Conservation (phyloP, 2,113 vertebrate genomes). For the Neolamprologus cancellatus region DNA sequence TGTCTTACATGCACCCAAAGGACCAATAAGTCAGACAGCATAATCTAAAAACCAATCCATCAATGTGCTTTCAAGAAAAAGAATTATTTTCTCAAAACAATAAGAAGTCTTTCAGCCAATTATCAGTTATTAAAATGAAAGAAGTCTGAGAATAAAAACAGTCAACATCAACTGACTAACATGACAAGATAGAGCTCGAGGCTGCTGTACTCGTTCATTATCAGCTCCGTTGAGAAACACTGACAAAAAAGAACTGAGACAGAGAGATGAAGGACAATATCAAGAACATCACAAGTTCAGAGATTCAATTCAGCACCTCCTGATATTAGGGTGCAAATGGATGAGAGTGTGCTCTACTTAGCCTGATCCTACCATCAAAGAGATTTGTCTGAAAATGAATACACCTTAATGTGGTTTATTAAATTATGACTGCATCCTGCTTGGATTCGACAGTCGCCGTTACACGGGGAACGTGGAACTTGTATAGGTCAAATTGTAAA, state of each 20-base stretch:
- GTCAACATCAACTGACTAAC: neutral
- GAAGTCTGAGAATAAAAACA: neutral
- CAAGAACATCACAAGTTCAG: neutral
- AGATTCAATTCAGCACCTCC: neutral
- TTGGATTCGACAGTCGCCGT: neutral
- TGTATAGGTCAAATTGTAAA: constrained; percentile 41
- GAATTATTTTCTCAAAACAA: rapidly evolving
- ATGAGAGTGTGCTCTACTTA: neutral
- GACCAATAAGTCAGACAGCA: neutral
- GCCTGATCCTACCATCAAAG: constrained; percentile 14
- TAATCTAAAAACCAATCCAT: neutral
- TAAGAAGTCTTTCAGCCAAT: neutral
- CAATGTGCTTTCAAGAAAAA: neutral
- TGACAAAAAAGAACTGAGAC: neutral
- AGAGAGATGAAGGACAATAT: neutral
- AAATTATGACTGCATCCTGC: constrained; percentile 3
- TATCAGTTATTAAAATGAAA: neutral
- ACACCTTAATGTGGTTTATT: constrained; percentile 7
- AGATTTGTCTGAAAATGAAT: constrained; percentile 11
- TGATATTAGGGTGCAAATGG: neutral
- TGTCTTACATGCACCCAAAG: neutral
- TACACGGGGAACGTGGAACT: neutral
- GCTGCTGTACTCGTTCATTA: neutral
- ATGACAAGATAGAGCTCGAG: neutral
- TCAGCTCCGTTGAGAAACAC: neutral